These are phyloP conservation scores for Drosophila equinoxialis DNA, from an alignment of 1,140 invertebrate genomes.

Conservation along the genomic window DNA sequence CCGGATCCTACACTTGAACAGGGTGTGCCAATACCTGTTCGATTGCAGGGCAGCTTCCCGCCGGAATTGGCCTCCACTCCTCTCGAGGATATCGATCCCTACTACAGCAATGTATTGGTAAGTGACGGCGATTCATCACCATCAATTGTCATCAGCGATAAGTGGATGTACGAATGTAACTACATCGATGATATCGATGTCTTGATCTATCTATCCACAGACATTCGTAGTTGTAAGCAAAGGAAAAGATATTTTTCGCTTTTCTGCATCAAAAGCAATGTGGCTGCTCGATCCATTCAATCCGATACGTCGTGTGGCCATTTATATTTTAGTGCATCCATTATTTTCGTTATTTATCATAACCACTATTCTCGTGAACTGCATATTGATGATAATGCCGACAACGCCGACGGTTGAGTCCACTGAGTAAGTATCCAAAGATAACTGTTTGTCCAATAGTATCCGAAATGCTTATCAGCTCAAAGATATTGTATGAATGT, in stretches of 20 bases:
- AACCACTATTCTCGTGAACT: slow-evolving; percentile 98
- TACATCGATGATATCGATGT: neutral
- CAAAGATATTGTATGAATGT: neutral
- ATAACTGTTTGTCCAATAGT: neutral
- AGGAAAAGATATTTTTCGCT: slow-evolving; percentile 99
- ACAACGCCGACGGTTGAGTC: slow-evolving; percentile 95
- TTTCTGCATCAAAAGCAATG: slow-evolving; percentile 97
- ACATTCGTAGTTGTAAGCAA: slow-evolving; percentile 99
- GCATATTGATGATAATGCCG: slow-evolving; percentile 99
- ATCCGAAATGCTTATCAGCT: neutral
- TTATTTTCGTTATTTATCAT: slow-evolving; percentile 99
- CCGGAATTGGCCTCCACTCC: slow-evolving; percentile 95
- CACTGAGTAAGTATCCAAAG: slow-evolving; percentile 93
- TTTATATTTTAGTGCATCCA: slow-evolving; percentile 98
- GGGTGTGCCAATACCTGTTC: slow-evolving; percentile 94
- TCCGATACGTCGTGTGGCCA: slow-evolving; percentile 97
- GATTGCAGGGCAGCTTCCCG: slow-evolving; percentile 94
- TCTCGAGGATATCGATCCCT: slow-evolving; percentile 97
- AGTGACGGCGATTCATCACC: slow-evolving; percentile 48
- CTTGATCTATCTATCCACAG: slow-evolving; percentile 85
- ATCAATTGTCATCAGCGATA: slow-evolving; percentile 2
- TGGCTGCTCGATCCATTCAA: slow-evolving; percentile 98
- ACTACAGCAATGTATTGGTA: slow-evolving; percentile 96
- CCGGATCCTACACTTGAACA: slow-evolving; percentile 96
- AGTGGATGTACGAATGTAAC: slow-evolving; percentile 6